These are phyloP conservation scores for Aporophyla lueneburgensis DNA, from an alignment of 2,888 invertebrate species.

Conservation along the genomic window DNA sequence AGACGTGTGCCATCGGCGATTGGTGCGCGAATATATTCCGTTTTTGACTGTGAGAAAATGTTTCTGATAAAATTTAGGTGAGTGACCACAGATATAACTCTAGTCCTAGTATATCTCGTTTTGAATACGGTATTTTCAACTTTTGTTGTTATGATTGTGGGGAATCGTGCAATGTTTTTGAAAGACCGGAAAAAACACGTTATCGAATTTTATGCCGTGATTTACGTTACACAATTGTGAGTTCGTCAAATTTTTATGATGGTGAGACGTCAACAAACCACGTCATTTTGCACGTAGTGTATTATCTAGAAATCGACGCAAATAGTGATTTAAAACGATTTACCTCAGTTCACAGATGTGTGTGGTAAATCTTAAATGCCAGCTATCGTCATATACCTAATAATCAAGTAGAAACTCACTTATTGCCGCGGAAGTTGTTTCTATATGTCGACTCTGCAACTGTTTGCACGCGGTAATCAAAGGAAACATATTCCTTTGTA, in stretches of 20 bases:
- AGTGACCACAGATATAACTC: slow-evolving; percentile 28
- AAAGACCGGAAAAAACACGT: slow-evolving; percentile 10
- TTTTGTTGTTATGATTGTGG: not conserved
- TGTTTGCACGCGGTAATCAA: slow-evolving; percentile 59
- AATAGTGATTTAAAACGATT: slow-evolving; percentile 34
- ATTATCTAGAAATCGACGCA: slow-evolving; percentile 27
- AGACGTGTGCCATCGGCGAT: slow-evolving; percentile 40
- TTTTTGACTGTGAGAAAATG: slow-evolving; percentile 38
- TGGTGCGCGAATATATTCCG: slow-evolving; percentile 20
- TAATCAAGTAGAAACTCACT: slow-evolving; percentile 68
- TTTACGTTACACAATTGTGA: slow-evolving; percentile 28
- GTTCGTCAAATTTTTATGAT: slow-evolving; percentile 13
- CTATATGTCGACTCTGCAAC: slow-evolving; percentile 67
- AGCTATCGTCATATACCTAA: slow-evolving; percentile 57
- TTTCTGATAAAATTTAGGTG: slow-evolving; percentile 58
- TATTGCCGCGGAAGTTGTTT: slow-evolving; percentile 75
- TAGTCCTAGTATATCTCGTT: slow-evolving; percentile 3
- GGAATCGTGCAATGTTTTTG: slow-evolving; percentile 7
- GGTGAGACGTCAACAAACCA: slow-evolving; percentile 21
- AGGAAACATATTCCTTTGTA: slow-evolving; percentile 53
- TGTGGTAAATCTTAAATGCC: slow-evolving; percentile 59
- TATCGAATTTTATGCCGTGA: slow-evolving; percentile 8
- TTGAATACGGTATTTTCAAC: not conserved
- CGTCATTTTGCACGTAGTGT: slow-evolving; percentile 25
- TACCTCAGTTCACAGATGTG: slow-evolving; percentile 39